These are phyloP conservation scores for Hymenopus coronatus DNA, from an alignment of 2,888 invertebrate genomes.

Conservation along the genomic window DNA sequence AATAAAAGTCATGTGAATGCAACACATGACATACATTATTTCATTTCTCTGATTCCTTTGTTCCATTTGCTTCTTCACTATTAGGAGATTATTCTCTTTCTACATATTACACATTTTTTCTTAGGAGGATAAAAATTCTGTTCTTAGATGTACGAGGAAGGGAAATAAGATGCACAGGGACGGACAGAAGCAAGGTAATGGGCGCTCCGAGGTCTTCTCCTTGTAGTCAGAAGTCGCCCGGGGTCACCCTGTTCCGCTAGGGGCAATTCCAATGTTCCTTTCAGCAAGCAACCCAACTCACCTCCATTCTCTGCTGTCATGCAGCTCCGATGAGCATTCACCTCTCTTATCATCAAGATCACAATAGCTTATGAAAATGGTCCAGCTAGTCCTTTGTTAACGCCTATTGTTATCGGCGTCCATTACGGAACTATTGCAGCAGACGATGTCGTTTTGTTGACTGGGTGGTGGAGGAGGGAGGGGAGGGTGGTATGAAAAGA, in stretches of 20 bases:
- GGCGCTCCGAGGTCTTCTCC: neutral
- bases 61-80: too few species aligned
- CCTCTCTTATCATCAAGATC: conserved; percentile 35
- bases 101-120: too few species aligned
- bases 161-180: too few species aligned
- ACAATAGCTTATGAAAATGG: conserved; percentile 39
- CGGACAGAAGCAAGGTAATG: neutral
- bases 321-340: conserved; percentile 21
- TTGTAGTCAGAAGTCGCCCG: neutral
- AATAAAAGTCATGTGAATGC: too few species aligned
- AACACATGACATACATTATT: too few species aligned
- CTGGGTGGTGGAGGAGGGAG: conserved; percentile 19
- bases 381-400: conserved; percentile 38
- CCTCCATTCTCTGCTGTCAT: conserved; percentile 14
- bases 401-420: conserved; percentile 37
- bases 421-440: conserved; percentile 37
- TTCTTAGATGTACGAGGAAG: too few species aligned
- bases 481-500: conserved; percentile 20
- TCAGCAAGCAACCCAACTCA: neutral
- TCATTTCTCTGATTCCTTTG: too few species aligned
- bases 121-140: too few species aligned
- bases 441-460: conserved; percentile 37
- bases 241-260: neutral
- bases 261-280: conserved; percentile 14
- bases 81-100: too few species aligned